A percentile compares a stretch with the other conserved stretches of the same genome.
Evolutionary conservation across 2,113 vertebrate genomes (phyloP).

Genomic region (Leuciscus idus): DNA sequence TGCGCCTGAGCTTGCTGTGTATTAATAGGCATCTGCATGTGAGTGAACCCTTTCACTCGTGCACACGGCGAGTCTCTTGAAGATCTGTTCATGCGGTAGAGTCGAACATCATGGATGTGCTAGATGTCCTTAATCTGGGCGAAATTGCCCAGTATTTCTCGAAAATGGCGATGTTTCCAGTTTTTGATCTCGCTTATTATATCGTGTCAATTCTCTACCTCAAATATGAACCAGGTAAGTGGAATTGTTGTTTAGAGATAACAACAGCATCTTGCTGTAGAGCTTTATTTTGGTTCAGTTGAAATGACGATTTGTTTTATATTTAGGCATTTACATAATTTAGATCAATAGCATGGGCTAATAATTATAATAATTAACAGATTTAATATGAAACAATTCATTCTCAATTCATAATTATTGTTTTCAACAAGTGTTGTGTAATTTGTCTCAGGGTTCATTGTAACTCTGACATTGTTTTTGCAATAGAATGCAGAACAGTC

Average conservation of each 20-base stretch:
- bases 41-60: constrained; percentile 63
- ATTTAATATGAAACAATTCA: not conserved
- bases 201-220: constrained; percentile 97
- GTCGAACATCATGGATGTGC: constrained; percentile 82
- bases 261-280: not conserved
- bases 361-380: not conserved
- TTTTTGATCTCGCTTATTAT: constrained; percentile 95
- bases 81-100: constrained; percentile 52
- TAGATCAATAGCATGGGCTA: not conserved
- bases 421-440: constrained; percentile 9
- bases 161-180: constrained; percentile 90
- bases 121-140: constrained; percentile 84
- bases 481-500: not conserved
- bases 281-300: not conserved
- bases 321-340: no score
- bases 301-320: not conserved
- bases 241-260: not conserved
- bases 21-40: constrained; percentile 79
- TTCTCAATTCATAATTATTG: not conserved
- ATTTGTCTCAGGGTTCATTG: not conserved
- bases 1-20: constrained; percentile 63
- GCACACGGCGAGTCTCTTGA: constrained; percentile 63
- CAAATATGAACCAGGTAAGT: constrained; percentile 95
- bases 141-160: constrained; percentile 89
- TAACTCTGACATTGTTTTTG: not conserved